Base-by-base conservation (phyloP, 92 coral and sea anemone genomes). In the Diadumene lineata region DNA sequence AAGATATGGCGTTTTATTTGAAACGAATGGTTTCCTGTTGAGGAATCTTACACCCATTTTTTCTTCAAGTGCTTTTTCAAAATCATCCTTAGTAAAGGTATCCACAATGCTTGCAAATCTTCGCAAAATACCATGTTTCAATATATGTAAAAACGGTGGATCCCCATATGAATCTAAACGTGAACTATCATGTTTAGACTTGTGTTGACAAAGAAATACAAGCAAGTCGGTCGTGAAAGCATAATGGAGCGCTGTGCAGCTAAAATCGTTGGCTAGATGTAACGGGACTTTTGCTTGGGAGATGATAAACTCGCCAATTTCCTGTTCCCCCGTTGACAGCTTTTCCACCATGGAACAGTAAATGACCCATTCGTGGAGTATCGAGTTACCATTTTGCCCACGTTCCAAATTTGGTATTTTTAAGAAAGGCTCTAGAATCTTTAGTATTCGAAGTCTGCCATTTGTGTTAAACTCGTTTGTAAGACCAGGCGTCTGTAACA, bases 321-420 rank as follows among this genome's bases (percentile, higher is more conserved):
- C 31, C 9, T 6, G n/a, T 23, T 72, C 80, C 2, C 10, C 33
- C 10, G 23, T 11, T 11, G 31, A 10, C 31, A 58, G 3, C 15
- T 57, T 32, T 6, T 30, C 1, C 2, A 4, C 21, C 6, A 34
- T 55, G 31, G 50, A 7, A 31, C 64, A 15, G n/a, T 63, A 34
- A 58, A 84, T 38, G 2, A 62, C 81, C 81, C 81, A 84, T 66
- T 84, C 84, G 32, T 84, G 89, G 19, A 84, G 48, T 28, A 84
- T 78, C 21, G 84, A 78, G 38, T 79, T 73, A 34, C 84, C 89
- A 21, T 73, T 3, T 26, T 24, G 69, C 7, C 84, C 89, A 19
- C 63, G 81, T n/a, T 30, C 64, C 4, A 46, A 19, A 31, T 56
- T 56, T 13, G 74, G 34, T 25, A 4, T 34, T 11, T 56, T 0